Base-by-base conservation (phyloP, 2,888 invertebrate species). In the Diarsia dahlii region DNA sequence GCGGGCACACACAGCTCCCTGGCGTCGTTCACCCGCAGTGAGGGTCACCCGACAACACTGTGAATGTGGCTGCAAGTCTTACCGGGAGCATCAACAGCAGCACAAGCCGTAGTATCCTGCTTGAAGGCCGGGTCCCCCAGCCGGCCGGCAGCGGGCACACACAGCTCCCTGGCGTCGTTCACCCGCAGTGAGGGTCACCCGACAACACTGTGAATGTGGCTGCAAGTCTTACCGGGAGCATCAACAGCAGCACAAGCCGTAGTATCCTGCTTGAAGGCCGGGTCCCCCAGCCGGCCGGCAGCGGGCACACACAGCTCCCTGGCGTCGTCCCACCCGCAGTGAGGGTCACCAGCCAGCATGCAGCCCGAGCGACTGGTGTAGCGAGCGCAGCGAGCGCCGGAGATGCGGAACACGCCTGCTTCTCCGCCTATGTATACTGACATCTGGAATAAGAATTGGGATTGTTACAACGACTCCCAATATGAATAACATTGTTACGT, bases 101-200 rank as follows among this genome's bases (percentile, higher is more conserved):
- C 88, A 89, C 99, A 99, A 20, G 96, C 95, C 0, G 97, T 97
- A 0, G 98, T 97, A 45, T 97, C 95, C 92, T 99, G 99, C 63
- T 97, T 96, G 98, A 99, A 99, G 89, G 97, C 97, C 12, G 97
- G 96, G 97, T 99, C 98, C 87, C 97, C 97, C 56, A 97, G 95
- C n/a, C 92, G 90, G 0, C 87, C 80, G 0, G 88, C 78, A 0
- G 98, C 97, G 0, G 97, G 95, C 0, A 98, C 97, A 90, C 99
- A 99, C 34, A 96, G 95, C 85, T 98, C 98, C 20, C 97, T 95
- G 9, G 97, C 96, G 84, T 98, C 98, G 94, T 99, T 99, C 99
- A 99, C 0, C 99, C 99, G 93, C 99, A 99, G 92, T 99, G 99
- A 0, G 99, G 99, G 95, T 99, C 99, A 95, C 98, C 98, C n/a